Evolutionary conservation across 35 echinoderm and acorn worm species (phyloP).

Genomic region (Hemicentrotus pulcherrimus): DNA sequence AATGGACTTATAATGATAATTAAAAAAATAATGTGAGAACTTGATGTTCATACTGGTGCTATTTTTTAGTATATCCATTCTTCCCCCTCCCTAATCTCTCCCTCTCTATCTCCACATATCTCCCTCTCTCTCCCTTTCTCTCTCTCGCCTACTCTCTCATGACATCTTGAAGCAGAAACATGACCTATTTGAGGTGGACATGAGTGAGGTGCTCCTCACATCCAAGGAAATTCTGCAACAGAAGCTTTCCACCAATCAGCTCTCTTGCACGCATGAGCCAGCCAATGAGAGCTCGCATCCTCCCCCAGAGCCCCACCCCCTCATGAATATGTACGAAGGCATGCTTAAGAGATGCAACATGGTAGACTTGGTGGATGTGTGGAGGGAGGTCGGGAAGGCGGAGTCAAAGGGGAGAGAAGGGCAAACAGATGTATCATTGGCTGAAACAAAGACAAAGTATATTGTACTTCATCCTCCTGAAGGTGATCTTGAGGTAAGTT

Average conservation of each 20-base stretch:
- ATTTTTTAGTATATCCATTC: no score
- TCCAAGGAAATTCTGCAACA: slow-evolving; percentile 38
- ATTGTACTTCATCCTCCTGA: slow-evolving; percentile 58
- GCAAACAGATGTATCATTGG: not conserved
- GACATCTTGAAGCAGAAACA: slow-evolving; percentile 38
- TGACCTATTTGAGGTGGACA: slow-evolving; percentile 50
- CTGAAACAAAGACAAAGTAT: slow-evolving; percentile 24
- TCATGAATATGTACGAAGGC: slow-evolving; percentile 52
- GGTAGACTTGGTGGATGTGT: slow-evolving; percentile 72
- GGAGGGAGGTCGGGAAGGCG: slow-evolving; percentile 44
- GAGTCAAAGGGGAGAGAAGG: not conserved
- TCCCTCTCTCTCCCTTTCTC: not conserved
- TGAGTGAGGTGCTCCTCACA: slow-evolving; percentile 52
- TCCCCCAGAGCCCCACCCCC: not conserved
- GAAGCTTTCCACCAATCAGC: slow-evolving; percentile 40
- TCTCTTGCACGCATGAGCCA: not conserved
- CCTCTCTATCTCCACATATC: no score
- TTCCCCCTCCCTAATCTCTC: no score
- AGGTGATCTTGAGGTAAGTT: slow-evolving; percentile 64
- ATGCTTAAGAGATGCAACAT: slow-evolving; percentile 63
- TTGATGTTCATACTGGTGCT: no score
- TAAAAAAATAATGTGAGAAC: no score
- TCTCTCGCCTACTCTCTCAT: not conserved
- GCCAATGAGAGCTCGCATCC: not conserved
- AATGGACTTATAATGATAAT: no score